Evolutionary conservation across 1,140 invertebrate genomes (phyloP), one percentile per base, ranked within the genome.

Genomic region (Notospermus geniculatus): DNA sequence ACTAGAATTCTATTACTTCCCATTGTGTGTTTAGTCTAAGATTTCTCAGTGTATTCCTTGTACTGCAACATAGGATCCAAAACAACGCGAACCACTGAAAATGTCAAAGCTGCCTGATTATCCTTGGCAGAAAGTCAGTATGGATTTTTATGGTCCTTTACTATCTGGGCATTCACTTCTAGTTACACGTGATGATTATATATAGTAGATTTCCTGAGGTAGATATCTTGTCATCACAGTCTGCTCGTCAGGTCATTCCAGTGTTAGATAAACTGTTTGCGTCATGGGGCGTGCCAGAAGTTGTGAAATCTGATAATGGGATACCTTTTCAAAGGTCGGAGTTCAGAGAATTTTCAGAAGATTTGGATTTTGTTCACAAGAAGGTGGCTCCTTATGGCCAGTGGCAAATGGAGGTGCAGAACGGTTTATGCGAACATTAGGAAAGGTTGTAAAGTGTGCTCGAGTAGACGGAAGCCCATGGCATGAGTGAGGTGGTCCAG

Each of bases 131-230:
- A 29, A 70, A 9, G 19, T 74, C 1, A 55, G 60, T n/a, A 43
- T 66, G 25, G 68, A 72, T 57, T 66, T 74, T 59, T 43, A 43
- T 53, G 72, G 69, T 13, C 63, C 65, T 13, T 68, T 75, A 27
- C 29, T 57, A 1, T 36, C 63, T 15, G 62, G 65, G 13, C 46
- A 75, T 39, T 71, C 71, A 46, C 23, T 70, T 5, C 50, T 74
- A 13, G 66, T 74, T 41, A 28, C 68, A 2, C 63, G 71, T 45
- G 70, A 72, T 60, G 65, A 74, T n/a, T 72, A 69, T n/a, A n/a
- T n/a, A n/a, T 29, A 63, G 59, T 23, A 22, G 64, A 36, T 74
- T 61, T 29, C 72, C 69, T 27, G 67, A 68, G 52, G 71, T 72
- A 11, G 67, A 68, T 54, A 55, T 70, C 9, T 39, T 69, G 2